phyloP scores from a whole-genome alignment of 2,888 invertebrate genomes.

The Mallateleia sp. region DNA sequence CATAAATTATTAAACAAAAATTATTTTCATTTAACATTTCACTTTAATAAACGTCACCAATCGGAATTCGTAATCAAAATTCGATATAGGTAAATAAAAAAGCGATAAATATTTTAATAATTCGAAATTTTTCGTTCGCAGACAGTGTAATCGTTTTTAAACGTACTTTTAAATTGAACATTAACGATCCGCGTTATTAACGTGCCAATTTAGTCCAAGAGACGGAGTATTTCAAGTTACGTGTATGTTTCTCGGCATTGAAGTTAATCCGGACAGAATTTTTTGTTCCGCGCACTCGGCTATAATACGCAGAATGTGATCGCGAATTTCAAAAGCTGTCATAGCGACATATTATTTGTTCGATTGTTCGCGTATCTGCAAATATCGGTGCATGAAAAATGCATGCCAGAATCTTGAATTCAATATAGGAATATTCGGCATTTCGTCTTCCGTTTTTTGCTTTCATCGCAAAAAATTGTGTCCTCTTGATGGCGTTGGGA shows the following conservation, averaged over 20 bases:
- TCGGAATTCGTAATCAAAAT: no score
- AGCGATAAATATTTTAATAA: no score
- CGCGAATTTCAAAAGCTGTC: conserved; percentile 13
- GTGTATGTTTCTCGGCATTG: background rate
- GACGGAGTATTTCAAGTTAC: background rate
- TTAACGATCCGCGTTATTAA: background rate
- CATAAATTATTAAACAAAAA: no score
- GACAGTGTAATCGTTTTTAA: no score
- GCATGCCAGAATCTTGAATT: background rate
- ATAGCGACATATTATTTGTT: background rate
- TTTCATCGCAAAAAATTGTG: no score
- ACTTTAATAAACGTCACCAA: no score
- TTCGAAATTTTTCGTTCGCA: no score
- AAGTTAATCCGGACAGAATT: conserved; percentile 3
- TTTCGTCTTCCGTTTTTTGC: no score
- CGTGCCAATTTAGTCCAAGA: background rate
- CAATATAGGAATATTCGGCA: background rate
- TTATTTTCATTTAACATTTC: no score
- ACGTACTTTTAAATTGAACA: background rate
- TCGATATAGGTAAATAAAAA: no score
- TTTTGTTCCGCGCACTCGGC: background rate
- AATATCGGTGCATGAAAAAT: background rate
- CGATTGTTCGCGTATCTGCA: background rate
- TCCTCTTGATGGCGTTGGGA: no score
- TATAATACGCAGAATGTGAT: conserved; percentile 2